Evolutionary conservation across 1,140 invertebrate genomes (phyloP).

Genomic region (Arion vulgaris): DNA sequence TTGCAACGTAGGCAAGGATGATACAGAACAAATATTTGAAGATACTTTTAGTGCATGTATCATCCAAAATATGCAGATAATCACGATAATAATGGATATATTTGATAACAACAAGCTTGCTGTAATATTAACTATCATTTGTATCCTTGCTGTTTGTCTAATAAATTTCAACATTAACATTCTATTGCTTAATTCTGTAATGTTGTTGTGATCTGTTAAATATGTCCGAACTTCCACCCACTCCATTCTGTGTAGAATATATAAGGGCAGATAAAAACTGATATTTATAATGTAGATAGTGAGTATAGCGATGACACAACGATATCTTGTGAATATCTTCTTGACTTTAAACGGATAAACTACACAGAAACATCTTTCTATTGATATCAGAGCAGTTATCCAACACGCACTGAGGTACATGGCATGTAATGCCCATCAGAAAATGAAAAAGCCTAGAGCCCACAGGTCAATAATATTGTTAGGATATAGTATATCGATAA

Average conservation of each 20-base stretch:
- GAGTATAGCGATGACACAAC: too few relatives aligned
- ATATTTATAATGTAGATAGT: too few relatives aligned
- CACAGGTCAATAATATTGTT: background rate
- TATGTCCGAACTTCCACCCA: background rate
- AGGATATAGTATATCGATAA: too few relatives aligned
- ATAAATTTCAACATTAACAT: background rate
- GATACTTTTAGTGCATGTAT: too few relatives aligned
- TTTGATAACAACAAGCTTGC: background rate
- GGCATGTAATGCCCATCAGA: too few relatives aligned
- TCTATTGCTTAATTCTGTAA: background rate
- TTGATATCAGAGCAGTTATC: too few relatives aligned
- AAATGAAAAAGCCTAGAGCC: background rate
- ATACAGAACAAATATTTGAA: background rate
- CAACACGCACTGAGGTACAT: too few relatives aligned
- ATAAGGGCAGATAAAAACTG: background rate
- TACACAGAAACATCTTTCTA: too few relatives aligned
- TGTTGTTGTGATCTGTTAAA: background rate
- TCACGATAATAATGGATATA: too few relatives aligned
- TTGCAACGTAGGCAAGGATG: background rate
- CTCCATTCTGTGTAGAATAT: background rate
- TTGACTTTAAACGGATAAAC: too few relatives aligned
- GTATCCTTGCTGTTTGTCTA: background rate
- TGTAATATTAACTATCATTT: background rate
- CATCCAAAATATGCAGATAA: too few relatives aligned
- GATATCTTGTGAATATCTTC: too few relatives aligned